Conservation (phyloP, 2,888 invertebrate species). For the Tyria jacobaeae region DNA sequence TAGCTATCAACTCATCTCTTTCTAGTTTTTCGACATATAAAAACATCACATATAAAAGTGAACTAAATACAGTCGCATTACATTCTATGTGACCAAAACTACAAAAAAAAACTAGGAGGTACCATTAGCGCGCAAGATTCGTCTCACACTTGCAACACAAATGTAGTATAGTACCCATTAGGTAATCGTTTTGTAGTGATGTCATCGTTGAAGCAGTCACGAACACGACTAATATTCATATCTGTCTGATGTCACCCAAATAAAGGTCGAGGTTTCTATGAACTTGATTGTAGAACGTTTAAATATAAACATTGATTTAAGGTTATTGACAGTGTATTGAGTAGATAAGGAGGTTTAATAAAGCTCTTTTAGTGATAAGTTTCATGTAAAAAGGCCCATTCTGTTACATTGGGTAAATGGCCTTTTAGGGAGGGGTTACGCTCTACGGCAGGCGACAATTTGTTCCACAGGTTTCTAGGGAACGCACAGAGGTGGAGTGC, state of each 20-base stretch:
- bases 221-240: slow-evolving; percentile 19
- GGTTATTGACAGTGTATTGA: slow-evolving; percentile 39
- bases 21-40: background rate
- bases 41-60: background rate
- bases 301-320: slow-evolving; percentile 22
- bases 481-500: too few relatives aligned
- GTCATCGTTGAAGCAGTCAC: slow-evolving; percentile 32
- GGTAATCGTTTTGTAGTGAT: slow-evolving; percentile 41
- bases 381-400: background rate
- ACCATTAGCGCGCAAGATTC: slow-evolving; percentile 9
- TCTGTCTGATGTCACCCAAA: slow-evolving; percentile 45
- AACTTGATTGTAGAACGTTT: slow-evolving; percentile 31
- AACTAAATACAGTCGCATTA: slow-evolving; percentile 1
- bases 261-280: slow-evolving; percentile 48
- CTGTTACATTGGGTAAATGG: too few relatives aligned
- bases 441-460: too few relatives aligned
- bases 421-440: too few relatives aligned
- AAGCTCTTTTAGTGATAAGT: background rate
- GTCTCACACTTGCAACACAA: slow-evolving; percentile 21
- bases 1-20: background rate
- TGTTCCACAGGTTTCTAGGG: too few relatives aligned
- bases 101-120: background rate
- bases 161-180: slow-evolving; percentile 31
- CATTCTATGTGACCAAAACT: slow-evolving; percentile 5
- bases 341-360: slow-evolving; percentile 4